These are phyloP conservation scores for Dryobates pubescens DNA, from an alignment of 2,797 vertebrate genomes.

Conservation along the genomic window DNA sequence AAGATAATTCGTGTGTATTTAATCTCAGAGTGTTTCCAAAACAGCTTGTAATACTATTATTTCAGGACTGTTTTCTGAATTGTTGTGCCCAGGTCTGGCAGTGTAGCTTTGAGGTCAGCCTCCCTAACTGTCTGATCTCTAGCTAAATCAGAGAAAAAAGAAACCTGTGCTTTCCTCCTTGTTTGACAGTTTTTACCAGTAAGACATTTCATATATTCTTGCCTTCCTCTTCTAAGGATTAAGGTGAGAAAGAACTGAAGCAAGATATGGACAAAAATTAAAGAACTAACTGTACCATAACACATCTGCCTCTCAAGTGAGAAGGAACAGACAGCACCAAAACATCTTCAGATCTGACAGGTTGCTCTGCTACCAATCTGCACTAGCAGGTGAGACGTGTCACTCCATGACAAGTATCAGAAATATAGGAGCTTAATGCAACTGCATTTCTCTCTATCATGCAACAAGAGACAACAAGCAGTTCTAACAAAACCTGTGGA, in stretches of 20 bases:
- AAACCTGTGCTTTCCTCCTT: not conserved
- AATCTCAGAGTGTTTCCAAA: not conserved
- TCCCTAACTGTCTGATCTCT: not conserved
- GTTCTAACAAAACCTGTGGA: not conserved
- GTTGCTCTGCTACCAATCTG: constrained; percentile 34
- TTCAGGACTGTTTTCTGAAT: not conserved
- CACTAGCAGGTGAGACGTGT: constrained; percentile 36
- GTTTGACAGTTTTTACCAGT: not conserved
- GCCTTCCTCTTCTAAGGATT: not conserved
- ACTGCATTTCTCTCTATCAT: not conserved
- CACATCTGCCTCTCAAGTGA: constrained; percentile 29
- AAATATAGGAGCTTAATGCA: constrained; percentile 45
- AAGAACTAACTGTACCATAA: constrained; percentile 26
- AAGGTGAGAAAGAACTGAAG: constrained; percentile 7
- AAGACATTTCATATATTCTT: not conserved
- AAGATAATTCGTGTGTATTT: not conserved
- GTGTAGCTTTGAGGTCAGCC: not conserved
- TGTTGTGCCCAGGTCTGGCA: not conserved
- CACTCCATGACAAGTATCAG: constrained; percentile 28
- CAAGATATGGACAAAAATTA: constrained; percentile 15
- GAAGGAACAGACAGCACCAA: constrained; percentile 27
- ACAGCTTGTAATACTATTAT: not conserved
- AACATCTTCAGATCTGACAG: constrained; percentile 54
- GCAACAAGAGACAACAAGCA: not conserved
- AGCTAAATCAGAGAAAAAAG: not conserved